Base-by-base conservation (phyloP, 64 coral and sea anemone species). In the Montipora efflorescens region DNA sequence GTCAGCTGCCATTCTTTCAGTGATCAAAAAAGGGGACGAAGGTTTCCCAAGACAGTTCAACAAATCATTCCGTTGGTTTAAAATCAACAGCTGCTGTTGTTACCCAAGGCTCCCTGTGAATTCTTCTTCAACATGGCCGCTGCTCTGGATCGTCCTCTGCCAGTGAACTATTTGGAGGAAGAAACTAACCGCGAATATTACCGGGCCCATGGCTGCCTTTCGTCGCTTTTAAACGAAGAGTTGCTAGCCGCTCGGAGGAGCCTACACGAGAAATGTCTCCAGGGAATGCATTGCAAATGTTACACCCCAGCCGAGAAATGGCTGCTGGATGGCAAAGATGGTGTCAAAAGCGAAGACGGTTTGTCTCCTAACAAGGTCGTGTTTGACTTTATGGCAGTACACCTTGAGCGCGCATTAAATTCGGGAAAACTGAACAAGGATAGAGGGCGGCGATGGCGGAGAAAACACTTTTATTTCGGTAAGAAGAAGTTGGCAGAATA, bases 341-440 rank as follows among this genome's bases (percentile, higher is more conserved):
- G 82, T 10, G 82, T 8, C 8, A 86, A 72, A 72, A 64, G 12
- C 10, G 82, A 72, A 16, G 19, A 48, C 15, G 14, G 76, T n/a
- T 78, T 21, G 15, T 66, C 45, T 5, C 66, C 82, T 3, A 46
- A 86, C 64, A 93, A 88, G 67, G 76, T 85, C 62, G 92, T 53
- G 75, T 76, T 84, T 88, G 92, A 93, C 83, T 93, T 93, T 74
- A 75, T 75, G 66, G 75, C 74, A 10, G 84, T 93, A 55, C 92
- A 93, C 84, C 75, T 58, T 52, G 92, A 93, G 51, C 80, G 92
- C 23, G 92, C 92, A n/a, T 81, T 93, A 77, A 87, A 93, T 47
- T 83, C 92, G 53, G 84, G 84, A 67, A 88, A 93, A 69, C 77
- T 93, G 12, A 81, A 87, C 28, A 87, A 81, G 74, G 91, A 93